These are phyloP conservation scores for Ennomos erosarius DNA, from an alignment of 2,888 invertebrate genomes.

Conservation along the genomic window DNA sequence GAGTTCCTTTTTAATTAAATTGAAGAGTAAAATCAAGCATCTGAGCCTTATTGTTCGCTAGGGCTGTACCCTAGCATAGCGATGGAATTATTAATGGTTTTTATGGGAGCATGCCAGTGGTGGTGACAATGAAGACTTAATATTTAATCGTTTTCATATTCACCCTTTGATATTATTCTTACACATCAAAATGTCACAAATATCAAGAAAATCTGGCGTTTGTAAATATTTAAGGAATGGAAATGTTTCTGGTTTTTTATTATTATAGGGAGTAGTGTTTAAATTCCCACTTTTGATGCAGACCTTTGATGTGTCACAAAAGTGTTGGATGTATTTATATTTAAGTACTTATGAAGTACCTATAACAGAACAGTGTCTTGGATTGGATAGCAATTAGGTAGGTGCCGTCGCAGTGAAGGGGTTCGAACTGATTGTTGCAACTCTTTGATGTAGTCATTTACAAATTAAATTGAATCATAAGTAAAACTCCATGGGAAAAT, in stretches of 20 bases:
- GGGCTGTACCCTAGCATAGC: constrained; percentile 42
- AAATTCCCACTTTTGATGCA: no score
- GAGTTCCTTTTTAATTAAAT: constrained; percentile 67
- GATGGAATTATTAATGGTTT: constrained; percentile 49
- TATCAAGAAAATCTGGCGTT: constrained; percentile 5
- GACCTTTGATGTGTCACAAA: no score
- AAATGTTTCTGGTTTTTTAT: constrained; percentile 3
- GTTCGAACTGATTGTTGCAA: no score
- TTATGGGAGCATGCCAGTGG: constrained; percentile 50
- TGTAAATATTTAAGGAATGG: constrained; percentile 1
- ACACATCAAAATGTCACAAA: constrained; percentile 1
- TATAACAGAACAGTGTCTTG: no score
- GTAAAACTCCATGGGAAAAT: no score
- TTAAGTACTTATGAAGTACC: no score
- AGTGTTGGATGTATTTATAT: no score
- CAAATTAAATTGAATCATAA: no score
- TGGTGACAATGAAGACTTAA: constrained; percentile 27
- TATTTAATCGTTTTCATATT: constrained; percentile 20
- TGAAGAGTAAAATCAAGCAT: constrained; percentile 60
- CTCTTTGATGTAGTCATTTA: no score
- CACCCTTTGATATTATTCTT: constrained; percentile 30
- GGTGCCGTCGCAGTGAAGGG: no score
- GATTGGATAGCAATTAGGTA: no score
- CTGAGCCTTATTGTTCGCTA: constrained; percentile 54
- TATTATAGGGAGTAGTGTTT: background rate